These are phyloP conservation scores for Xiphias gladius DNA, from an alignment of 2,113 vertebrate species.

Conservation along the genomic window DNA sequence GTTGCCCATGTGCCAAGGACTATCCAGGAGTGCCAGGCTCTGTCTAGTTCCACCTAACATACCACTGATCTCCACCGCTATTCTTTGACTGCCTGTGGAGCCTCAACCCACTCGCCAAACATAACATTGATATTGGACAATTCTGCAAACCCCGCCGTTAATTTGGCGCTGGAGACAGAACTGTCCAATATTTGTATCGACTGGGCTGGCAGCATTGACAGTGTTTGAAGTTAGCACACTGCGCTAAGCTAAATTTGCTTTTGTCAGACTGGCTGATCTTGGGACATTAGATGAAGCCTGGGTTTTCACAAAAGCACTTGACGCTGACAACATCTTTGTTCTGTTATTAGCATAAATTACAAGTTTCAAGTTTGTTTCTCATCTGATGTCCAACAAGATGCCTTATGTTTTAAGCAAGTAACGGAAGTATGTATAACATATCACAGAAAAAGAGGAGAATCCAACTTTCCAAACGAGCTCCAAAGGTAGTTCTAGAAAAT, in stretches of 20 bases:
- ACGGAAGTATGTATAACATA: background rate
- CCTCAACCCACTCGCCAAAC: constrained; percentile 44
- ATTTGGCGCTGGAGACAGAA: constrained; percentile 9
- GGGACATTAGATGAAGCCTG: background rate
- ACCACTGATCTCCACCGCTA: background rate
- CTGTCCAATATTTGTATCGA: constrained; percentile 37
- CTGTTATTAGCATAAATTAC: background rate
- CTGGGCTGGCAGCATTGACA: constrained; percentile 39
- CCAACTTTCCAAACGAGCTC: constrained; percentile 28
- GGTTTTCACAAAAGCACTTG: background rate
- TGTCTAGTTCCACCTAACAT: background rate
- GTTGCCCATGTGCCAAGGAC: background rate
- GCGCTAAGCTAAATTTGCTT: background rate
- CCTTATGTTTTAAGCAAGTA: background rate
- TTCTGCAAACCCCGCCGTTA: background rate
- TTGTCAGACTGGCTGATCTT: background rate
- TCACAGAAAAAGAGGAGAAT: background rate
- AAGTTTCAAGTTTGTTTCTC: constrained; percentile 8
- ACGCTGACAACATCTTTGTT: background rate
- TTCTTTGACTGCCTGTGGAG: background rate
- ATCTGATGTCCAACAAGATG: background rate
- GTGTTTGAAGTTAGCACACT: background rate
- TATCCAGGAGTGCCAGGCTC: background rate
- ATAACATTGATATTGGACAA: constrained; percentile 35
- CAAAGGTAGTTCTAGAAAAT: background rate